phyloP scores from a whole-genome alignment of 2,113 vertebrate genomes.

The Alethe diademata region DNA sequence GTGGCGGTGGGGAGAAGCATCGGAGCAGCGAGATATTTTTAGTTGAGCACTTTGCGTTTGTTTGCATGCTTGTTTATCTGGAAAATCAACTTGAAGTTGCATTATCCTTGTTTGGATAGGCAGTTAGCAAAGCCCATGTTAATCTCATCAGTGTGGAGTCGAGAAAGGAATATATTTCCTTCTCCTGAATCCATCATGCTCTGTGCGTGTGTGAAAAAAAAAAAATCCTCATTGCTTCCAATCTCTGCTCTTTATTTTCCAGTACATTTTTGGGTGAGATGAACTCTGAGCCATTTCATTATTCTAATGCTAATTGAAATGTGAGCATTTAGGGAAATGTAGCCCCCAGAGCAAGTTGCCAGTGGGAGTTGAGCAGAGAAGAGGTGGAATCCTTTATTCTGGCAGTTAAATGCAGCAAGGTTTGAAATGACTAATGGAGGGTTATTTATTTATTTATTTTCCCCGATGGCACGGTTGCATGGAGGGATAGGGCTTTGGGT shows the following conservation, averaged over 20 bases:
- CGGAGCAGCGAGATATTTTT: conserved; percentile 52
- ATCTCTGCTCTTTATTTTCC: conserved; percentile 45
- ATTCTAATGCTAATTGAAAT: conserved; percentile 47
- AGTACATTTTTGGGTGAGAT: conserved; percentile 46
- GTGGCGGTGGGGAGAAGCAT: not conserved
- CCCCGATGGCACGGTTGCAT: not conserved
- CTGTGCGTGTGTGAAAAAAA: not conserved
- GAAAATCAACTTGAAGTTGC: conserved; percentile 64
- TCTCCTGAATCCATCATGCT: not conserved
- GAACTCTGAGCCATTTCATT: conserved; percentile 50
- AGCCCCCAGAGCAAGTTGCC: conserved; percentile 60
- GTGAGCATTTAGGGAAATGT: conserved; percentile 35
- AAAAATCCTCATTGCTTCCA: not conserved
- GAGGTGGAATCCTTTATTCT: conserved; percentile 57
- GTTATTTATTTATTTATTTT: not conserved
- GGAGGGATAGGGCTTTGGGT: not conserved
- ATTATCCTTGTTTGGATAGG: conserved; percentile 60
- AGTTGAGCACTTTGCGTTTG: conserved; percentile 59
- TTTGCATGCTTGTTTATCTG: conserved; percentile 66
- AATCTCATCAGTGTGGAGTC: conserved; percentile 36
- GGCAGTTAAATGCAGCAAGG: conserved; percentile 41
- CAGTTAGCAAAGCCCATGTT: conserved; percentile 40
- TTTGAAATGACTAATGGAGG: conserved; percentile 51
- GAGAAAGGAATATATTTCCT: conserved; percentile 19
- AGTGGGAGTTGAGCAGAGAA: conserved; percentile 42